Evolutionary conservation across 2,113 vertebrate species (phyloP).

Genomic region (Silurus glanis): DNA sequence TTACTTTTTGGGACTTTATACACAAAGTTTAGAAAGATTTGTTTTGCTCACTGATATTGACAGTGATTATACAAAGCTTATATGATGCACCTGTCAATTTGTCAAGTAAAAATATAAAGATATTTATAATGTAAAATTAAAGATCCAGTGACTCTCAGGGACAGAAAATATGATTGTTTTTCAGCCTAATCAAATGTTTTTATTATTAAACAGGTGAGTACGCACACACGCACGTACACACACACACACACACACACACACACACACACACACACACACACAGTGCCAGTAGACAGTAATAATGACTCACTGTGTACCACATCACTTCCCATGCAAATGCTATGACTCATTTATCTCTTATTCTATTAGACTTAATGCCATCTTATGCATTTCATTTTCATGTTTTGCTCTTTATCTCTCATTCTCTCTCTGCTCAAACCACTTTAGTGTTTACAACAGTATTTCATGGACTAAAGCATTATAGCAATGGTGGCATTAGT

Average conservation of each 20-base stretch:
- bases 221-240: not conserved
- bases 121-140: not conserved
- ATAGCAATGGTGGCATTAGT: not conserved
- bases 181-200: not conserved
- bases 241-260: not conserved
- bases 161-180: not conserved
- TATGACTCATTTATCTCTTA: slow-evolving; percentile 37
- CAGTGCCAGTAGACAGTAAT: slow-evolving; percentile 9
- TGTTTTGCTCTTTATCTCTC: not conserved
- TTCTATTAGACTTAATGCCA: slow-evolving; percentile 11
- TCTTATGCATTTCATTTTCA: not conserved
- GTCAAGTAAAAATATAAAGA: not conserved
- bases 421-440: slow-evolving; percentile 3
- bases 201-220: not conserved
- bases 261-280: not conserved
- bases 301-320: slow-evolving; percentile 26
- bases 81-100: not conserved
- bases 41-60: not conserved
- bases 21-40: not conserved
- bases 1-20: not conserved
- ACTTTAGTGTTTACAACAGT: not conserved
- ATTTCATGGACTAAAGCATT: not conserved
- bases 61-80: not conserved
- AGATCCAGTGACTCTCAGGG: not conserved
- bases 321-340: slow-evolving; percentile 39